Evolutionary conservation across 2,888 invertebrate genomes (phyloP), one percentile per base, ranked within the genome.

Genomic region (Noctuana brunneofusca): DNA sequence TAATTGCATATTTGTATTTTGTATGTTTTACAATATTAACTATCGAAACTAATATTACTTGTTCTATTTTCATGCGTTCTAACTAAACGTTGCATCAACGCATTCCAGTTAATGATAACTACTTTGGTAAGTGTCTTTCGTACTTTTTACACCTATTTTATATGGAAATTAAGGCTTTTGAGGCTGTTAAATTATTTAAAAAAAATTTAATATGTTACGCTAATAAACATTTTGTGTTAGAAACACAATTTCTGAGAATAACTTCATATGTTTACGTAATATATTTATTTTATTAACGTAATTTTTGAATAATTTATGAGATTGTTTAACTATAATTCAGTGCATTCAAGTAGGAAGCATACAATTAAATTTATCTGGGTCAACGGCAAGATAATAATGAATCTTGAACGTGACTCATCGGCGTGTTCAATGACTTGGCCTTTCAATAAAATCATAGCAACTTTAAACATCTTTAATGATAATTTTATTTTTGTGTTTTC

Each of bases 61-160:
- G 75, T 85, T 87, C 81, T 88, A 75, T 84, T 90, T 89, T 71
- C 90, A 90, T 89, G 90, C 84, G 75, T 78, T 83, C 86, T 89
- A 89, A 89, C 87, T 80, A 82, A 74, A 75, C 83, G 80, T 84
- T 83, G 80, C 80, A 80, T 84, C 89, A 75, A 79, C 84, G 81
- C 75, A 79, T 78, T 81, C 82, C 96, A 99, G 99, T 98, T 93
- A 99, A 98, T 93, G 99, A 99, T 95, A 99, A 99, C 93, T 99
- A 99, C 93, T 99, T 99, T 89, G 99, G 99, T 99, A 96, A 98
- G 98, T 94, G 27, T 16, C 16, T 63, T 55, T 62, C 74, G 73
- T 64, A 81, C 75, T 64, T 54, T 48, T 48, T 46, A 16, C 2
- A 46, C 24, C 24, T 24, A 12, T 41, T 5, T 14, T 41, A n/a